Evolutionary conservation across 2,797 vertebrate genomes (phyloP), one percentile per base, ranked within the genome.

Genomic region (Silurus lanzhouensis): DNA sequence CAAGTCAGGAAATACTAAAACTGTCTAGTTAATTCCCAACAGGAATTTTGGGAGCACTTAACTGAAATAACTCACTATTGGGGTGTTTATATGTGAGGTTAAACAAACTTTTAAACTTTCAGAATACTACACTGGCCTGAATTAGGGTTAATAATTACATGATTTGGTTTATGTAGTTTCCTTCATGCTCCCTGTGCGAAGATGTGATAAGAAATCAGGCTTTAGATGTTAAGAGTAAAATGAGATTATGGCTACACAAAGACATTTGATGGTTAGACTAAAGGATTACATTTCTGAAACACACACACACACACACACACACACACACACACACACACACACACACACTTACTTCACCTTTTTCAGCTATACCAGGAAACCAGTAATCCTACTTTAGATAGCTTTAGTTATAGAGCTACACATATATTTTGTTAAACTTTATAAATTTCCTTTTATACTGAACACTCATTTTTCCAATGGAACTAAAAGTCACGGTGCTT

Each of bases 71-170:
- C 22, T n/a, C 46, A 58, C 22, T 31, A 17, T 66, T 58, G 31
- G 46, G 5, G 78, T 20, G 25, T 57, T 77, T 63, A 71, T 74
- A 58, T 46, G 7, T n/a, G 6, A 79, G 10, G 27, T 63, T 78
- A 25, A 67, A 57, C 27, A 71, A 12, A 10, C 63, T 48, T 57
- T 57, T 68, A 71, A 12, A 10, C 63, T 48, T 57, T 57, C 63
- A 57, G 9, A 84, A 86, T 86, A 88, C 89, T 86, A 89, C 84
- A 87, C 82, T 82, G 66, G 55, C 81, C 74, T 82, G 84, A 83
- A 80, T 46, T 17, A 0, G 9, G 70, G 88, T 81, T 86, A 84
- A 86, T 83, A 17, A 84, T 87, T 87, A 77, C 48, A 1, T 27
- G 27, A 27, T 27, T 27, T 27, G 27, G 27, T 27, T 27, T 27